These are phyloP conservation scores for Auanema sp. DNA, from an alignment of 2,888 invertebrate species.

Conservation along the genomic window DNA sequence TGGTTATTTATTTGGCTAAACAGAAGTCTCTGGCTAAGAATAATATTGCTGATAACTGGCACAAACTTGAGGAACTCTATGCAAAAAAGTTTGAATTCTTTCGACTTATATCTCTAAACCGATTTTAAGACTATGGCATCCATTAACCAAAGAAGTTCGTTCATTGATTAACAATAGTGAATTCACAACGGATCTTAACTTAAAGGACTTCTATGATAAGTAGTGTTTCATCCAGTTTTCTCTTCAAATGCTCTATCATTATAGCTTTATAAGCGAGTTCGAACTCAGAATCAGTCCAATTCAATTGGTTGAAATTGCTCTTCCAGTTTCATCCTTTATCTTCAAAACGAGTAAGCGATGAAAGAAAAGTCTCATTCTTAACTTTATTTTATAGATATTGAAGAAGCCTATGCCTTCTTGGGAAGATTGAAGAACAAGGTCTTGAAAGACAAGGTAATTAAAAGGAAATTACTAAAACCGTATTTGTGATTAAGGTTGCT, in stretches of 20 bases:
- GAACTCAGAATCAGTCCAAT: slow-evolving; percentile 96
- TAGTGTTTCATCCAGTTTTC: slow-evolving; percentile 8
- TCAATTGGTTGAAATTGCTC: slow-evolving; percentile 82
- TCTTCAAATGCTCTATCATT: neutral
- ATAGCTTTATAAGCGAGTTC: slow-evolving; percentile 85
- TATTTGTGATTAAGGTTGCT: slow-evolving; percentile 75
- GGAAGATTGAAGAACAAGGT: slow-evolving; percentile 86
- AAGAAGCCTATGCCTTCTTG: slow-evolving; percentile 83
- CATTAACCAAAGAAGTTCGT: slow-evolving; percentile 47
- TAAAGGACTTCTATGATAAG: slow-evolving; percentile 74
- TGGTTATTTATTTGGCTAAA: slow-evolving; percentile 48
- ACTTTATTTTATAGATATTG: slow-evolving; percentile 71
- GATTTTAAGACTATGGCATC: slow-evolving; percentile 61
- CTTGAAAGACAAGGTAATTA: slow-evolving; percentile 69
- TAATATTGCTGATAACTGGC: slow-evolving; percentile 55
- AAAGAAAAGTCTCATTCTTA: neutral
- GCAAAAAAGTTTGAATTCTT: slow-evolving; percentile 48
- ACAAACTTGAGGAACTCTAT: slow-evolving; percentile 51
- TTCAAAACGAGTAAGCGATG: slow-evolving; percentile 24
- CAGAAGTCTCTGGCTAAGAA: slow-evolving; percentile 47
- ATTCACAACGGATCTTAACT: slow-evolving; percentile 37
- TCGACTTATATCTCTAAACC: too few species aligned
- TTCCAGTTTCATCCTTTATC: slow-evolving; percentile 67
- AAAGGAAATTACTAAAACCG: neutral
- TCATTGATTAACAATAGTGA: slow-evolving; percentile 38